Evolutionary conservation across 2,113 vertebrate genomes (phyloP), one percentile per base, ranked within the genome.

Genomic region (Podocnemis expansa): DNA sequence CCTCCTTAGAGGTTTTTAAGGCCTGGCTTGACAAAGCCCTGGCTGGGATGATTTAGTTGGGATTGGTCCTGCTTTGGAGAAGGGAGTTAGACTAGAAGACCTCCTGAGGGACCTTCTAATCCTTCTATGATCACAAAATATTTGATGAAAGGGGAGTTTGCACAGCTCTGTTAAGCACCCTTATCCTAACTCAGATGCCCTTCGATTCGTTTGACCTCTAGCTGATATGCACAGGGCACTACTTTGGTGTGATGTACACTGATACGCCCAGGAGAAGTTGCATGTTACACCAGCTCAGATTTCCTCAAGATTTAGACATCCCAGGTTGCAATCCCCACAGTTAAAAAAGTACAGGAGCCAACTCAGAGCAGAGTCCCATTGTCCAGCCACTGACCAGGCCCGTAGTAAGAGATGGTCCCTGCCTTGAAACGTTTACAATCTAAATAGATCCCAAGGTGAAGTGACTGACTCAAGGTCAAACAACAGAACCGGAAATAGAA

Each of bases 241-340:
- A 63, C 83, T 49, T 55, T 17, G 0, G 3, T 21, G 60, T 4
- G 27, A 38, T 38, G 38, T 0, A 54, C 0, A 5, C 25, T 54
- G 67, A 34, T 38, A 24, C 58, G 43, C 51, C 4, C 6, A 0
- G 29, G 2, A 49, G 34, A 8, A 29, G 78, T 63, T 43, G 1
- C 58, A 5, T 0, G 2, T 0, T 84, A 43, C 54, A 0, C 0
- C 5, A n/a, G 56, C 4, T 78, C 76, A 19, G 1, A 12, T 41
- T 49, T 31, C 45, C 58, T 45, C 34, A 2, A 38, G 58, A 21
- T 12, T 43, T 31, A 1, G 45, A 41, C n/a, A 21, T 70, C 63
- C n/a, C 38, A 19, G 19, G 34, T n/a, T 22, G 17, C 67, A n/a
- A 41, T 52, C 47, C 45, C 41, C 25, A 24, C n/a, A 78, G 75